phyloP scores from a whole-genome alignment of 1,140 invertebrate genomes.

The Onthophagus taurus region DNA sequence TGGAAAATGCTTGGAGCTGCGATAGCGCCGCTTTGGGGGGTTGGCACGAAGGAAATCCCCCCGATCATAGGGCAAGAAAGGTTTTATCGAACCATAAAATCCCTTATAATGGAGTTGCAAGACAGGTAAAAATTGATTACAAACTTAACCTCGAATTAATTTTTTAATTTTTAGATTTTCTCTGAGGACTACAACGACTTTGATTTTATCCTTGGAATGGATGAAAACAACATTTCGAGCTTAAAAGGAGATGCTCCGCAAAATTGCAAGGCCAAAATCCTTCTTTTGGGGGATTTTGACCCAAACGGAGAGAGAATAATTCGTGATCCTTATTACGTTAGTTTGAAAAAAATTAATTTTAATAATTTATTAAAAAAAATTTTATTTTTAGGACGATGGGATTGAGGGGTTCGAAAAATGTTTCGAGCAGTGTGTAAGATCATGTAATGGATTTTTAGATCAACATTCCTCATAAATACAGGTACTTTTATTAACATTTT shows the following conservation, averaged over 20 bases:
- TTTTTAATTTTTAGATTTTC: conserved; percentile 3
- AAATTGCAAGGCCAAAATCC: conserved; percentile 56
- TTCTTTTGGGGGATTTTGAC: conserved; percentile 74
- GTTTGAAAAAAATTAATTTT: conserved; percentile 22
- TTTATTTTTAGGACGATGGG: conserved; percentile 45
- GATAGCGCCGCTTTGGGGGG: conserved; percentile 79
- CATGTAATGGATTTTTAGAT: conserved; percentile 56
- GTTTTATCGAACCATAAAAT: conserved; percentile 64
- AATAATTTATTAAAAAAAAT: neutral
- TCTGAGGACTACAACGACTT: conserved; percentile 63
- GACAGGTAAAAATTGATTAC: conserved; percentile 47
- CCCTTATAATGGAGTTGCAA: conserved; percentile 61
- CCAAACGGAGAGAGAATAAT: conserved; percentile 69
- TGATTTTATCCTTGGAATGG: conserved; percentile 89
- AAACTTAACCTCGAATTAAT: neutral
- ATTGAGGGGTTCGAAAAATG: conserved; percentile 59
- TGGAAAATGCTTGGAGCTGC: conserved; percentile 55
- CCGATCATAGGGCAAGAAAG: conserved; percentile 65
- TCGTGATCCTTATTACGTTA: conserved; percentile 81
- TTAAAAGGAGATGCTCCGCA: conserved; percentile 47
- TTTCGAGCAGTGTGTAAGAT: conserved; percentile 59
- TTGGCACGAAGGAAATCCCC: conserved; percentile 76
- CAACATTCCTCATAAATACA: too few species aligned
- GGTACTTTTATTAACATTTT: too few species aligned
- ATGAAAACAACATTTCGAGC: conserved; percentile 67